Conservation (phyloP, 2,888 invertebrate genomes). For the Hydropsyche betteni region DNA sequence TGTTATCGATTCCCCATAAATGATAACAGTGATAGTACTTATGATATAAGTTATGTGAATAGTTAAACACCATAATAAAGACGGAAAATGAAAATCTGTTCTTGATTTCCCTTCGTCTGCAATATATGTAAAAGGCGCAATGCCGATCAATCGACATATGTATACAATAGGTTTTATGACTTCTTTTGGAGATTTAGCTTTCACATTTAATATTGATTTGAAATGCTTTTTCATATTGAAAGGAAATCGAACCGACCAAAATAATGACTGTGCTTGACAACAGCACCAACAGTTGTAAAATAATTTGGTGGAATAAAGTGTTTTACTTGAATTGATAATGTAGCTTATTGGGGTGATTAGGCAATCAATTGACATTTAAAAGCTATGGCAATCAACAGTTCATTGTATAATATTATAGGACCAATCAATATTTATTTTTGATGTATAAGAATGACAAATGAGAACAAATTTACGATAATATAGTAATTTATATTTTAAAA, state of each 20-base stretch:
- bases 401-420: no score
- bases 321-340: no score
- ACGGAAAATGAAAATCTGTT: conserved; percentile 16
- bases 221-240: background rate
- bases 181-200: conserved; percentile 6
- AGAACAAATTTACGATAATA: conserved; percentile 5
- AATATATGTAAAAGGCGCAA: conserved; percentile 20
- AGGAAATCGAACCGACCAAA: no score
- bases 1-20: background rate
- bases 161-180: conserved; percentile 16
- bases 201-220: background rate
- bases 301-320: no score
- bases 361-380: no score
- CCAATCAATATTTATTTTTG: background rate
- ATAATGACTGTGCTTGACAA: no score
- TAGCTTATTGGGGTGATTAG: no score
- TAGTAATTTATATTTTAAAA: background rate
- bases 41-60: background rate
- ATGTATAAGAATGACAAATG: background rate
- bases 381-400: no score
- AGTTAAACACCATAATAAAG: background rate
- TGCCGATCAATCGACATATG: background rate
- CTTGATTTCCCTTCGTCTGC: conserved; percentile 29
- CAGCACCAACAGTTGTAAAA: no score
- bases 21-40: background rate